These are phyloP conservation scores for Nyctereutes procyonoides DNA, from an alignment of 2,113 vertebrate genomes.

Conservation along the genomic window DNA sequence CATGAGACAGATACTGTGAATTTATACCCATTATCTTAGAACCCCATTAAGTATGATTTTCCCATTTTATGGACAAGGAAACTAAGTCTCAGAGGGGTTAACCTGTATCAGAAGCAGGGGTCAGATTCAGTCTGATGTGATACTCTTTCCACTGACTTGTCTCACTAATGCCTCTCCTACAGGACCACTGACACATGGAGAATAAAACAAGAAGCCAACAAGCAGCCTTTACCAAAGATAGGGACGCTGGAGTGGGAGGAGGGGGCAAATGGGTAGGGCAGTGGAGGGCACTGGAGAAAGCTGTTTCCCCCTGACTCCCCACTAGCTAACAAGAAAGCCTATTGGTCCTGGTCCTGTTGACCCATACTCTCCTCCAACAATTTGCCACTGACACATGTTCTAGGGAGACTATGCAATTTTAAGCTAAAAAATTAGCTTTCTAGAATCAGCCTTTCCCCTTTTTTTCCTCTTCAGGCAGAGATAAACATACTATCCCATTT, in stretches of 20 bases:
- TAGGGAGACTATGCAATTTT: constrained; percentile 25
- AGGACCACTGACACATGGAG: not conserved
- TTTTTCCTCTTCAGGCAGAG: constrained; percentile 65
- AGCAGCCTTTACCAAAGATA: not conserved
- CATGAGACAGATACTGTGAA: not conserved
- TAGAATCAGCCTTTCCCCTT: constrained; percentile 48
- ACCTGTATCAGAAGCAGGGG: not conserved
- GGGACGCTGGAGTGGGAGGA: not conserved
- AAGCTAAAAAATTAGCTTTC: constrained; percentile 59
- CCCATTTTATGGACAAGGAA: constrained; percentile 11
- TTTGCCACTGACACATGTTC: not conserved
- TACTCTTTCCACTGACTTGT: not conserved
- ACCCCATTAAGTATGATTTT: not conserved
- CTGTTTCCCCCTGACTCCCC: not conserved
- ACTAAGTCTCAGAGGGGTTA: not conserved
- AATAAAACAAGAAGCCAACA: not conserved
- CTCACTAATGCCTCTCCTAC: not conserved
- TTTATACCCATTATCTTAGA: not conserved
- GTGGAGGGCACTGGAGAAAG: no score
- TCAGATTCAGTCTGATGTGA: not conserved
- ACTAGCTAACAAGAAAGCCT: not conserved
- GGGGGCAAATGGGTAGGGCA: not conserved
- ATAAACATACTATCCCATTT: constrained; percentile 46
- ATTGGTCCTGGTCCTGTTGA: not conserved
- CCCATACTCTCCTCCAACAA: not conserved